Base-by-base conservation (phyloP, 2,888 invertebrate species). In the Parnassius glacialis region DNA sequence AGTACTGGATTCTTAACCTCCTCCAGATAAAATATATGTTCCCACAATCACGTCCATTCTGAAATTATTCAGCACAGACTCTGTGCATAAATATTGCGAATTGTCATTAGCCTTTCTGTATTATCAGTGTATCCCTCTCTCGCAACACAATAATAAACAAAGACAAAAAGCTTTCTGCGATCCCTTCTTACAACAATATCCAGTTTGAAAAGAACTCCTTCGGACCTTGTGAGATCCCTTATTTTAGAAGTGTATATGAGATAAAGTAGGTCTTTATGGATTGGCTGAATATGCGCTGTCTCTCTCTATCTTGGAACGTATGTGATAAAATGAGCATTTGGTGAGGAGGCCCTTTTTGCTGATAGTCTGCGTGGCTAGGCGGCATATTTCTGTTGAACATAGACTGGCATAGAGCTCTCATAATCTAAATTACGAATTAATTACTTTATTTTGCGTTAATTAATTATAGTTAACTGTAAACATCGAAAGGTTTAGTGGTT, bases 301-400 rank as follows among this genome's bases (percentile, higher is more conserved):
- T 74, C 81, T 59, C 64, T 89, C 78, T 66, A 62, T 68, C 86
- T 70, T 74, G 85, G 84, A 79, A 83, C 86, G 89, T 87, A 88
- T 87, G 87, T 83, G 88, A 84, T 84, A 83, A 85, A 85, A 84
- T 78, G 83, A 78, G 75, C 76, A 78, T 81, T 84, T 80, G 79
- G 81, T 82, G 79, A 84, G 84, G 87, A 86, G 86, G 84, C 81
- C 87, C 89, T 91, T 91, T 91, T 90, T 90, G 90, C 87, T 84
- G 80, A 81, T 85, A 84, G 90, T 90, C 91, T 90, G 89, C 84
- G 74, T 81, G 84, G 84, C 87, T 88, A 89, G 89, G 84, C 88
- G 85, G 90, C 89, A 90, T 87, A 90, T 89, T 89, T 90, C 81
- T 78, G 75, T 63, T 62, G 81, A 67, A 80, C 74, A 84, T 1